Evolutionary conservation across 2,797 vertebrate genomes (phyloP).

Genomic region (Mycteria americana): DNA sequence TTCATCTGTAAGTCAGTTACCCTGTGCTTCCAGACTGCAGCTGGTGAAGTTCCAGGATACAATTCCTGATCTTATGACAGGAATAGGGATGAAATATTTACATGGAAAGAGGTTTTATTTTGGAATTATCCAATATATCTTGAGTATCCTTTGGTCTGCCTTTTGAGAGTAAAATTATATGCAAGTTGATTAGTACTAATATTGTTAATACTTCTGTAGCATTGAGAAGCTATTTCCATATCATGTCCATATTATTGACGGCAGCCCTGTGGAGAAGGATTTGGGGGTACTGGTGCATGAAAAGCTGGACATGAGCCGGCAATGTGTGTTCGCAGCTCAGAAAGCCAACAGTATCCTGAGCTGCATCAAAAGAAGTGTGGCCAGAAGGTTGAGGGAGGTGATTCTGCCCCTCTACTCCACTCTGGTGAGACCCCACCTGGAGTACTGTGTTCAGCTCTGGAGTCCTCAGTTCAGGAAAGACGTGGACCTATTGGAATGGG

Average conservation of each 20-base stretch:
- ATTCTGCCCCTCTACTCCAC: not conserved
- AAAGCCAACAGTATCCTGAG: not conserved
- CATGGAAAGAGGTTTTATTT: not conserved
- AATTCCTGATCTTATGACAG: not conserved
- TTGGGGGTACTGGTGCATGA: not conserved
- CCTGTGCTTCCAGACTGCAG: not conserved
- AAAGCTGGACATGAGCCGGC: not conserved
- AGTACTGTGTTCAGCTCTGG: not conserved
- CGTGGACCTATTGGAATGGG: fast-evolving
- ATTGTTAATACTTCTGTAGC: not conserved
- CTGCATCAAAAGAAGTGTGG: not conserved
- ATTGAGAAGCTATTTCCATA: not conserved
- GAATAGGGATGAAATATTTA: not conserved
- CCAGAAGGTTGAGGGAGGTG: not conserved
- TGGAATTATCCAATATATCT: not conserved
- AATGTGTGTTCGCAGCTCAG: fast-evolving
- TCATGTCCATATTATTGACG: not conserved
- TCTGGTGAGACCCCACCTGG: not conserved
- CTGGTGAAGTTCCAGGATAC: not conserved
- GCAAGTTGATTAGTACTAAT: not conserved
- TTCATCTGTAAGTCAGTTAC: not conserved
- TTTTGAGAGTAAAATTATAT: not conserved
- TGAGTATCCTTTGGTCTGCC: not conserved
- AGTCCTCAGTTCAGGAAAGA: not conserved
- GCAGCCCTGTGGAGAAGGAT: not conserved